phyloP scores from a whole-genome alignment of 1,140 invertebrate species.

The Zaprionus camerounensis region DNA sequence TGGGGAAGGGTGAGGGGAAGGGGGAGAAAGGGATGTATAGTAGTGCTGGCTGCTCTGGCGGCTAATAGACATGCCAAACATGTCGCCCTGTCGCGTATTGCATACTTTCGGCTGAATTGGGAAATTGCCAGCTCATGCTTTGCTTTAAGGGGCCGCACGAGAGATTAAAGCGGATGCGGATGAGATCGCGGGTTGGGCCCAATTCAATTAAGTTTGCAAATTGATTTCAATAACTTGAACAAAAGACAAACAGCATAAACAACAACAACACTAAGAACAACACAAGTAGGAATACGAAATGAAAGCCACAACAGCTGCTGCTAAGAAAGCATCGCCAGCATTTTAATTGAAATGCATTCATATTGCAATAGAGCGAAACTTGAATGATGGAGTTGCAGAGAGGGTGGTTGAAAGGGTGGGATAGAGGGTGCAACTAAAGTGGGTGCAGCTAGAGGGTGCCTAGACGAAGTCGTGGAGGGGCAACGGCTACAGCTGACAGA shows the following conservation, averaged over 20 bases:
- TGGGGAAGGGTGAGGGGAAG: background rate
- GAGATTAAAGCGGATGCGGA: slow-evolving; percentile 20
- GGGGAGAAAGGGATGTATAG: background rate
- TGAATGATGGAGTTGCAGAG: slow-evolving; percentile 17
- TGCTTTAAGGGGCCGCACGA: slow-evolving; percentile 12
- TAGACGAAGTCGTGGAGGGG: background rate
- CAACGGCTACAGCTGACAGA: slow-evolving; percentile 56
- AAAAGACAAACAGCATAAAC: slow-evolving; percentile 45
- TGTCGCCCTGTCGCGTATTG: slow-evolving; percentile 21
- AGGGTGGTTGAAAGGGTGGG: background rate
- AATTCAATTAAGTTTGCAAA: slow-evolving; percentile 72
- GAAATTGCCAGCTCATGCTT: background rate
- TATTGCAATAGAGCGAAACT: slow-evolving; percentile 60
- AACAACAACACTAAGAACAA: background rate
- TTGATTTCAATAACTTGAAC: slow-evolving; percentile 65
- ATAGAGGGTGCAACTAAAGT: slow-evolving; percentile 5
- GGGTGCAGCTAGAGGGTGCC: background rate
- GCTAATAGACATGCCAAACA: slow-evolving; percentile 64
- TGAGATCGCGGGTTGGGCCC: background rate
- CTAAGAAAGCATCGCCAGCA: slow-evolving; percentile 59
- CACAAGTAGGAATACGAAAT: background rate
- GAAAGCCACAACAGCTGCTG: slow-evolving; percentile 58
- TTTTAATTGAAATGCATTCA: slow-evolving; percentile 76
- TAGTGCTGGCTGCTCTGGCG: slow-evolving; percentile 4
- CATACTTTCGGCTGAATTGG: slow-evolving; percentile 48